A percentile compares a stretch with the other conserved stretches of the same genome.
phyloP scores from a whole-genome alignment of 2,888 invertebrate species.

The Girardia tigrina region DNA sequence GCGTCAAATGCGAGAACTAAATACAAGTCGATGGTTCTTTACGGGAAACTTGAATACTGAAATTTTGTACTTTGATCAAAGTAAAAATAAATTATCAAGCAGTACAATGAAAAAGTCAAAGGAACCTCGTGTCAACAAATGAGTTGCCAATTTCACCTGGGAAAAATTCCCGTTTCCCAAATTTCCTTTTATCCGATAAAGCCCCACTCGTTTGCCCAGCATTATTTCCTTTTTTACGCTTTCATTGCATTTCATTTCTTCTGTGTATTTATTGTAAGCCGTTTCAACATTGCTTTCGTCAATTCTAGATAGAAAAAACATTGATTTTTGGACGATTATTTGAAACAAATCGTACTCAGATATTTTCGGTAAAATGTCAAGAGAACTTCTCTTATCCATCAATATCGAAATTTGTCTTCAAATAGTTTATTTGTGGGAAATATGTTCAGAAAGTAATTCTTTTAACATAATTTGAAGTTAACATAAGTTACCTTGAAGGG shows the following conservation, averaged over 20 bases:
- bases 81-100: too few relatives aligned
- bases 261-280: constrained; percentile 40
- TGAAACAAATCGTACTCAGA: neutral
- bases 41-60: too few relatives aligned
- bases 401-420: neutral
- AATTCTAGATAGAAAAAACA: neutral
- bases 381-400: neutral
- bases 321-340: neutral
- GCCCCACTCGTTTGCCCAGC: constrained; percentile 62
- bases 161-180: constrained; percentile 67
- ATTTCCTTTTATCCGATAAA: constrained; percentile 63
- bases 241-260: constrained; percentile 42
- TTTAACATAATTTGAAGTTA: neutral
- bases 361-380: constrained; percentile 8
- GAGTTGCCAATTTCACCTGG: constrained; percentile 63
- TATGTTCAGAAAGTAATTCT: neutral
- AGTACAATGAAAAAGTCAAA: too few relatives aligned
- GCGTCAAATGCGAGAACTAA: too few relatives aligned
- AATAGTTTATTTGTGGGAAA: neutral
- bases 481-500: neutral
- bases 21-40: too few relatives aligned
- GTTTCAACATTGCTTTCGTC: constrained; percentile 18
- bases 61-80: too few relatives aligned
- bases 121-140: constrained; percentile 63
- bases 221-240: constrained; percentile 56